Base-by-base conservation (phyloP, 2,113 vertebrate genomes). In the Athene cunicularia region DNA sequence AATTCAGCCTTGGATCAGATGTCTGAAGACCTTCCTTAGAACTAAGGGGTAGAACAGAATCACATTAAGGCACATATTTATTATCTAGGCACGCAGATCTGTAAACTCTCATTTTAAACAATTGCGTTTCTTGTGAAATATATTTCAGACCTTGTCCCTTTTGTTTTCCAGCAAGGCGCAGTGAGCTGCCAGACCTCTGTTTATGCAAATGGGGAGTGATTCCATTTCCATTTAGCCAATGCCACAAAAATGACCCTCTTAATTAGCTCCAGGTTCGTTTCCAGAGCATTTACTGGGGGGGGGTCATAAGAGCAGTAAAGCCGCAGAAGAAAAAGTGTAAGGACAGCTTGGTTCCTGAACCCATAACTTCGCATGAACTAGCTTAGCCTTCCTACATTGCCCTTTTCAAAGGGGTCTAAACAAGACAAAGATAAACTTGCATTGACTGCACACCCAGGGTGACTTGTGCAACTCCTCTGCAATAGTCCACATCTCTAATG, bases 201-300 rank as follows among this genome's bases (percentile, higher is more conserved):
- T 92, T 37, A 67, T 55, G 49, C 68, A 96, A 91, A 93, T 60
- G 12, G 28, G 1, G 80, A 88, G 67, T 15, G 9, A 94, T 88
- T 94, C 71, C 33, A 63, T 50, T 74, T 96, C 70, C 45, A 56
- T 74, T 80, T 74, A 89, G 53, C 50, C 58, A 80, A 77, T 20
- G 56, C 47, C 85, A 95, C 75, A 92, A 80, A 94, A 96, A 55
- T 50, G 11, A 72, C 72, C 59, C 39, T 37, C 37, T 88, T 93
- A 79, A 92, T 95, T 80, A 84, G 49, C 63, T 92, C 53, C 88
- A 92, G 82, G 70, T 91, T 92, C 70, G 68, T 87, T 77, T 92
- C 67, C 63, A 86, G 52, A 62, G 35, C 14, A 18, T 60, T 90
- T 60, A n/a, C 28, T 26, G 6, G 45, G 52, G 79, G 52, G 79